Conservation (phyloP, 2,113 vertebrate genomes). For the Catagonus wagneri region DNA sequence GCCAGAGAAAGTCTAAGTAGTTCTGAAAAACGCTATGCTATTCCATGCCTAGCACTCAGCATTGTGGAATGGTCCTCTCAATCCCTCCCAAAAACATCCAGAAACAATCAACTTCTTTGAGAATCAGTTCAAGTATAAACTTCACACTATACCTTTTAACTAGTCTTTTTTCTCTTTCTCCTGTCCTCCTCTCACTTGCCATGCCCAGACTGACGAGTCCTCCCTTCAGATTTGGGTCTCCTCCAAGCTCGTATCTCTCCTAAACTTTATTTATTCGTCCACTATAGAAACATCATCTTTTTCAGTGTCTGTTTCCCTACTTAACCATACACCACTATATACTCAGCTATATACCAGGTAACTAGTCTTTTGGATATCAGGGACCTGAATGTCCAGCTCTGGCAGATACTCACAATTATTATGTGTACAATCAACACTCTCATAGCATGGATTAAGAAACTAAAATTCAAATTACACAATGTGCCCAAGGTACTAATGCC, state of each 20-base stretch:
- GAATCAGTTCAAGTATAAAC: not conserved
- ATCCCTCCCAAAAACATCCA: not conserved
- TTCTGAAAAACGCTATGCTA: constrained; percentile 26
- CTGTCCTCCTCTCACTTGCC: not conserved
- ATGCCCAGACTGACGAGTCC: not conserved
- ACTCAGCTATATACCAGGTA: not conserved
- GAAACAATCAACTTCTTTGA: constrained; percentile 11
- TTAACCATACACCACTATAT: constrained; percentile 14
- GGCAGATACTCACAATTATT: not conserved
- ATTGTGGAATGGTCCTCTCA: not conserved
- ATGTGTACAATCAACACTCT: constrained; percentile 20
- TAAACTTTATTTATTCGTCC: not conserved
- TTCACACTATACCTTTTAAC: constrained; percentile 1
- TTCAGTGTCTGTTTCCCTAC: not conserved
- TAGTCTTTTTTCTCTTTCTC: not conserved
- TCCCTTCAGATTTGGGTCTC: not conserved
- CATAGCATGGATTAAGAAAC: not conserved
- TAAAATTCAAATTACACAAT: constrained; percentile 33
- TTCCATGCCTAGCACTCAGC: constrained; percentile 16
- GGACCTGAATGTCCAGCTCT: not conserved
- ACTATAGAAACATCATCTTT: constrained; percentile 27
- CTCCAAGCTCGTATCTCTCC: not conserved
- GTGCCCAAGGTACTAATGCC: not conserved
- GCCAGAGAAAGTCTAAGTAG: not conserved
- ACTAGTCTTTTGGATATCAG: not conserved